These are phyloP conservation scores for Gallinago nigripennis DNA, from an alignment of 2,797 vertebrate species.

Conservation along the genomic window DNA sequence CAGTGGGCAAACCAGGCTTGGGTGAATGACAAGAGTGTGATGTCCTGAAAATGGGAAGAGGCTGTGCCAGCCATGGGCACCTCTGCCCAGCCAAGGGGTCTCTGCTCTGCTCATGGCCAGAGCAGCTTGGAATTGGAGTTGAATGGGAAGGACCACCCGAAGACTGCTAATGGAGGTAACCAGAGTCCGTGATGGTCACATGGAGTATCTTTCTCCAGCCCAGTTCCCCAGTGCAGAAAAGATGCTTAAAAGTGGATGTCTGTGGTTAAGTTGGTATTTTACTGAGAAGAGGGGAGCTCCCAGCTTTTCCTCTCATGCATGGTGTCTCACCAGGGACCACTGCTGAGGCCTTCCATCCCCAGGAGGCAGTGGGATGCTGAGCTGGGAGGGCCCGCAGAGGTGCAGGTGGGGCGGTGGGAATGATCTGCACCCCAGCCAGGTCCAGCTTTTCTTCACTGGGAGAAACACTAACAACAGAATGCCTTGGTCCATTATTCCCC, in stretches of 20 bases:
- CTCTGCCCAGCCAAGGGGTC: not conserved
- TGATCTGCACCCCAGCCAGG: not conserved
- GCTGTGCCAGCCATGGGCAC: not conserved
- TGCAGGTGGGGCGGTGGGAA: not conserved
- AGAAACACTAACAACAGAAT: not conserved
- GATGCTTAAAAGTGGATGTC: not conserved
- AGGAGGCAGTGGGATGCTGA: not conserved
- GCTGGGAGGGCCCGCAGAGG: not conserved
- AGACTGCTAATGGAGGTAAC: not conserved
- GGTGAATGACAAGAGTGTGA: not conserved
- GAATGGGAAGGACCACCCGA: not conserved
- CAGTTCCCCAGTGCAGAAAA: not conserved
- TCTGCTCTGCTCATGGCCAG: not conserved
- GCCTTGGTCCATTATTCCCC: not conserved
- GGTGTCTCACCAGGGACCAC: not conserved
- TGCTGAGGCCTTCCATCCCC: not conserved
- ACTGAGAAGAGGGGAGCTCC: not conserved
- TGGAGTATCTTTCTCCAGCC: not conserved
- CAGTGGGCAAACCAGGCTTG: not conserved
- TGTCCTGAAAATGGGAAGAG: not conserved
- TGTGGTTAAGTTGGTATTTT: not conserved
- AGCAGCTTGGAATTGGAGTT: not conserved
- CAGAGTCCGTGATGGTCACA: not conserved
- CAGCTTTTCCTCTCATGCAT: not conserved
- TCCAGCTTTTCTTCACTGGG: not conserved